Base-by-base conservation (phyloP, 2,888 invertebrate genomes). In the Cosmia trapezina region DNA sequence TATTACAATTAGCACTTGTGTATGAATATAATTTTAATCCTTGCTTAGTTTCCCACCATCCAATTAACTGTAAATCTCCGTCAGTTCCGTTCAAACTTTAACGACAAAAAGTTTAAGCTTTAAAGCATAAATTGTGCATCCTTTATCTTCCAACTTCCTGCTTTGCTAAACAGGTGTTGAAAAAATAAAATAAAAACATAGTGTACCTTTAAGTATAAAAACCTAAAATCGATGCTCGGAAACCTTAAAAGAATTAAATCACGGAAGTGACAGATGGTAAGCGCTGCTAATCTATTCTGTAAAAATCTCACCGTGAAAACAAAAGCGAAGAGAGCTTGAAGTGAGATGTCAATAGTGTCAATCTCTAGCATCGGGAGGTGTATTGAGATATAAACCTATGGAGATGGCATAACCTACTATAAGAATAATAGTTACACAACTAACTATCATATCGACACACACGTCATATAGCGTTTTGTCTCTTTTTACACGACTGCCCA, bases 241-340 rank as follows among this genome's bases (percentile, higher is more conserved):
- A 86, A 76, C 83, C 83, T 51, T 78, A 79, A n/a, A n/a, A 69
- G 65, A 78, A 59, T 76, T 47, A 41, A 71, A 73, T 77, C 64
- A 67, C 81, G 87, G 88, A 87, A 68, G 49, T 62, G 73, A 47
- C 88, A 88, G 77, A 76, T 85, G 88, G 82, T 33, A 22, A 49
- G n/a, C 76, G 81, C 70, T n/a, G n/a, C n/a, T n/a, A n/a, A n/a
- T n/a, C n/a, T n/a, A n/a, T n/a, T n/a, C n/a, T n/a, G n/a, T n/a
- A n/a, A n/a, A n/a, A n/a, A n/a, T n/a, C n/a, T n/a, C n/a, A n/a
- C n/a, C n/a, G n/a, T n/a, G n/a, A n/a, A n/a, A n/a, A n/a, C n/a
- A n/a, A n/a, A n/a, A n/a, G n/a, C n/a, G n/a, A n/a, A n/a, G n/a
- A n/a, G n/a, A n/a, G n/a, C n/a, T n/a, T n/a, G n/a, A n/a, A n/a